A percentile compares a stretch with the other conserved stretches of the same genome.
Conservation (phyloP, 2,888 invertebrate species). For the Tricholauxania praeusta region DNA sequence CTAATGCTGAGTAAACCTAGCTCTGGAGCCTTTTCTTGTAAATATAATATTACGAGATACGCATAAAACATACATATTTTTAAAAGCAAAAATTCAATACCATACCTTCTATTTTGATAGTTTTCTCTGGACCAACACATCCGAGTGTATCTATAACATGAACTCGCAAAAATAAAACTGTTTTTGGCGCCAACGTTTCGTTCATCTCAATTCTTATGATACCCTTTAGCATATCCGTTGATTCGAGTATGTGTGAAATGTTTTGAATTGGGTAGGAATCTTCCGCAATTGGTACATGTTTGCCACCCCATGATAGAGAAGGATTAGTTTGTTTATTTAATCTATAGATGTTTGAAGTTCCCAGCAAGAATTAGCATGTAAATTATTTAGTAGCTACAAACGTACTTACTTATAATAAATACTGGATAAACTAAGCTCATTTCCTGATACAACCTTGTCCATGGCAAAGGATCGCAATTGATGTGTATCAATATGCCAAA, state of each 20-base stretch:
- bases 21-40: too few relatives aligned
- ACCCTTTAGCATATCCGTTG: constrained; percentile 47
- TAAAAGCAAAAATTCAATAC: background rate
- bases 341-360: constrained; percentile 43
- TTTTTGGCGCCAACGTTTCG: constrained; percentile 40
- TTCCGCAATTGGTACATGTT: constrained; percentile 53
- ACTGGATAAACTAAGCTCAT: constrained; percentile 37
- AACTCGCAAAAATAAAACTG: constrained; percentile 54
- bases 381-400: too few relatives aligned
- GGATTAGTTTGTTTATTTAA: constrained; percentile 61
- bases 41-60: too few relatives aligned
- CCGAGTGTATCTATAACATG: constrained; percentile 56
- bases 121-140: constrained; percentile 55
- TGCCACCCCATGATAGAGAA: constrained; percentile 62
- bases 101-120: constrained; percentile 55
- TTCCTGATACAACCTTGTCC: background rate
- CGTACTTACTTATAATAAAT: constrained; percentile 48
- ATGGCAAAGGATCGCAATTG: background rate
- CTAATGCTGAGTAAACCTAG: too few relatives aligned
- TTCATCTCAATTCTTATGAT: constrained; percentile 43
- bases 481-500: constrained; percentile 50
- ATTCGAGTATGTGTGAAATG: constrained; percentile 40
- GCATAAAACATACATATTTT: background rate
- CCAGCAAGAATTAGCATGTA: too few relatives aligned
- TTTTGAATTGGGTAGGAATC: constrained; percentile 53